Evolutionary conservation across 30 jellyfish, hydroid and myxozoan species (phyloP).

Genomic region (Cassiopea xamachana): DNA sequence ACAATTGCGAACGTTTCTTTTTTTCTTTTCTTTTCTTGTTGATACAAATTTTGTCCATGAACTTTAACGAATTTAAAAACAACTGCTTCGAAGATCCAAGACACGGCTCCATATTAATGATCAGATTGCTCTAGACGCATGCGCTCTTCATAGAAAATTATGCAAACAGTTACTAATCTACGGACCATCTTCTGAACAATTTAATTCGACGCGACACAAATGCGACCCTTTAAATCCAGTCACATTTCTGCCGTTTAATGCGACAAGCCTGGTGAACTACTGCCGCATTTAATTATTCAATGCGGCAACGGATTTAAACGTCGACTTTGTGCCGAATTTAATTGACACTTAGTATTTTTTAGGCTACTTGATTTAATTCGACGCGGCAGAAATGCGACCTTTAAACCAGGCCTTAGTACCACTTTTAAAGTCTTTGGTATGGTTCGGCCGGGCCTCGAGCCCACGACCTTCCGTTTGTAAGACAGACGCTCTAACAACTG

Average conservation of each 20-base stretch:
- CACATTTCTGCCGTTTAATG: conserved; percentile 43
- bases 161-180: conserved; percentile 12
- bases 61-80: too few species aligned
- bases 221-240: conserved; percentile 34
- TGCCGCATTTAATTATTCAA: neutral
- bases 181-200: conserved; percentile 30
- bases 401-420: too few species aligned
- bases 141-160: conserved; percentile 23
- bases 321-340: too few species aligned
- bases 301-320: too few species aligned
- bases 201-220: conserved; percentile 34
- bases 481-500: too few species aligned
- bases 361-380: too few species aligned
- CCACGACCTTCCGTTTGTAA: too few species aligned
- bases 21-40: conserved; percentile 19
- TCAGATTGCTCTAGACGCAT: neutral
- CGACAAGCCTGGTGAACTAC: conserved; percentile 43
- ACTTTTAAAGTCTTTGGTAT: too few species aligned
- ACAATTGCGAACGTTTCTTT: conserved; percentile 34
- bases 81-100: too few species aligned
- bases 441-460: too few species aligned
- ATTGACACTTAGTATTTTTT: too few species aligned
- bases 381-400: too few species aligned
- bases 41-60: neutral
- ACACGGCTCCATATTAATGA: neutral